These are phyloP conservation scores for Sakesphorus luctuosus DNA, from an alignment of 2,113 vertebrate species.

Conservation along the genomic window DNA sequence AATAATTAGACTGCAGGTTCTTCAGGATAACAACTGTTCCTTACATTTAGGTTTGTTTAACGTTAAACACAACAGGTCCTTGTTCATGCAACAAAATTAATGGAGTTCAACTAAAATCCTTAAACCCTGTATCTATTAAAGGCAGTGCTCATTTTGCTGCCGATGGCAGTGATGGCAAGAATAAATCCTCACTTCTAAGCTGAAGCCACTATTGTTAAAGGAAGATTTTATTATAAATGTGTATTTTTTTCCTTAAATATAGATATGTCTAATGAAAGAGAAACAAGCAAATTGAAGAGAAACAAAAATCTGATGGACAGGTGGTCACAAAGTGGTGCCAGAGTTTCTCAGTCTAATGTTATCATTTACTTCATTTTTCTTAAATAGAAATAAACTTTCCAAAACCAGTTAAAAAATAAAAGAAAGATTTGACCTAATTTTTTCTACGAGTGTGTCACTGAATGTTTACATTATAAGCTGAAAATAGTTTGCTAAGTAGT, in stretches of 20 bases:
- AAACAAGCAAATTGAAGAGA: background rate
- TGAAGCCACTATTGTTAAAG: background rate
- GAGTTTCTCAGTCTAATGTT: background rate
- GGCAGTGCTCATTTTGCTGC: background rate
- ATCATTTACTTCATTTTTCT: background rate
- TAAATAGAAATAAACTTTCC: background rate
- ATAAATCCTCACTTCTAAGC: background rate
- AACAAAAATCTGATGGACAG: background rate
- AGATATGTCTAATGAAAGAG: background rate
- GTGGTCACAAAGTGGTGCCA: background rate
- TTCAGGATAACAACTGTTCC: background rate
- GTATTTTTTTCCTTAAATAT: background rate
- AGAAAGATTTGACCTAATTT: conserved; percentile 42
- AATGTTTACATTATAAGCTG: conserved; percentile 59
- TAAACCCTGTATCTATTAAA: background rate
- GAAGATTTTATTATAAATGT: background rate
- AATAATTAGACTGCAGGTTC: background rate
- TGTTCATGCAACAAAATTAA: background rate
- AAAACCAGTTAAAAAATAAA: conserved; percentile 15
- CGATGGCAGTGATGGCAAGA: background rate
- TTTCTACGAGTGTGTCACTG: background rate
- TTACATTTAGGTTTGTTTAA: background rate
- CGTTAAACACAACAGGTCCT: background rate
- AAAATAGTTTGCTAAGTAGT: conserved; percentile 71
- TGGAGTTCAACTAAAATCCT: background rate